Base-by-base conservation (phyloP, 2,113 vertebrate species). In the Aptenodytes patagonicus region DNA sequence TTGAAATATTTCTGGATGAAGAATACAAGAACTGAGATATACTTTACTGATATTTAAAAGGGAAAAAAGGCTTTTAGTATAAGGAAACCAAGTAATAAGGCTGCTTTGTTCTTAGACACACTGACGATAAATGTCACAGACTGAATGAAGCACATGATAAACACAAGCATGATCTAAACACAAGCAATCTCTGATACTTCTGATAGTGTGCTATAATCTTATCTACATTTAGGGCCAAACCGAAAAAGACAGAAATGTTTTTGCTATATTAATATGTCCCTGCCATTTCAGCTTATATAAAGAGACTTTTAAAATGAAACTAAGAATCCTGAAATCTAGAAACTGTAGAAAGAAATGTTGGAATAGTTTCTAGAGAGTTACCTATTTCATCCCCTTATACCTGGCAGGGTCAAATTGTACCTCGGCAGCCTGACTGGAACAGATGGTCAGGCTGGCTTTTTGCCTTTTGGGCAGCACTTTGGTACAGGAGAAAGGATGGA, bases 71-170 rank as follows among this genome's bases (percentile, higher is more conserved):
- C 57, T 97, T 97, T 97, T 95, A 96, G 60, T 94, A 31, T 85
- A 96, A 93, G 65, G 49, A 97, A 94, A 65, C 22, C 60, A 89
- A 90, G 70, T 95, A 97, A 96, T 95, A 82, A 84, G 66, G 32
- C 92, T 96, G 66, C 88, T 97, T 98, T 98, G 61, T 95, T 97
- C 94, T 93, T 96, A 79, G 94, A 83, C 88, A 92, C 70, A 68
- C 21, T 82, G 75, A 83, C 11, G 46, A 96, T 97, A 97, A 96
- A 97, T 97, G 96, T 83, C 79, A 85, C 34, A 96, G 73, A 79
- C 51, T 81, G 86, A 95, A 92, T 72, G 83, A 94, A 93, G 15
- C 47, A 91, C 51, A 66, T 75, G 72, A 89, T 97, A 97, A 96
- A 88, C 78, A 96, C 42, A 77, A 89, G 57, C 34, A 83, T 69